phyloP scores from a whole-genome alignment of 2,797 vertebrate species.

The Prunella strophiata region DNA sequence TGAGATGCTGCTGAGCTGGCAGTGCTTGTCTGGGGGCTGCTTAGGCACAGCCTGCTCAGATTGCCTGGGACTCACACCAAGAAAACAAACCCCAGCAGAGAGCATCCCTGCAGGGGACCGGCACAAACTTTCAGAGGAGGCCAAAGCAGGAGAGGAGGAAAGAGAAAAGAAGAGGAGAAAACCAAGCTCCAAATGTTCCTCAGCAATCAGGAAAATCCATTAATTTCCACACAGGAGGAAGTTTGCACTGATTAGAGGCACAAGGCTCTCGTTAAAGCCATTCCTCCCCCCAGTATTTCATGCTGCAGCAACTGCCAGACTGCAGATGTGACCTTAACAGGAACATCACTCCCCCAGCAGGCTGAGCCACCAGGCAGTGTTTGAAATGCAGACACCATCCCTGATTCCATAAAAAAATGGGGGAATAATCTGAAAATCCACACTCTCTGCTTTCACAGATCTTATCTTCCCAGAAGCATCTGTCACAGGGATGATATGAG shows the following conservation, averaged over 20 bases:
- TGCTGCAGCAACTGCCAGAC: constrained; percentile 1
- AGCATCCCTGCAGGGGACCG: background rate
- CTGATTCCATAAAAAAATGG: background rate
- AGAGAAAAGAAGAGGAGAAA: background rate
- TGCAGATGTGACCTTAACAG: constrained; percentile 25
- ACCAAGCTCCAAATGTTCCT: background rate
- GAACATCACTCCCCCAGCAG: background rate
- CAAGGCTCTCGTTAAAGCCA: background rate
- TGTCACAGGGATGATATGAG: background rate
- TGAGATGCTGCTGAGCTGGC: background rate
- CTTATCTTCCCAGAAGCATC: background rate
- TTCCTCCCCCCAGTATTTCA: background rate
- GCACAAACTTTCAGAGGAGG: background rate
- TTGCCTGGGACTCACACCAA: background rate
- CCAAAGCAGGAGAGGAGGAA: background rate
- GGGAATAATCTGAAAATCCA: background rate
- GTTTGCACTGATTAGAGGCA: background rate
- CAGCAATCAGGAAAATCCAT: constrained; percentile 4
- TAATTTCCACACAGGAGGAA: constrained; percentile 10
- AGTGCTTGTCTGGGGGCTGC: background rate
- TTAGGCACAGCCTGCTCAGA: background rate
- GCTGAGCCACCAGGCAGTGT: background rate
- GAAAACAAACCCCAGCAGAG: background rate
- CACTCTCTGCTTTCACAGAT: background rate
- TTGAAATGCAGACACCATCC: constrained; percentile 22